Percentiles rank a stretch among this genome's conserved stretches.
Conservation (phyloP, 2,888 invertebrate species). For the Cordilura impudica region DNA sequence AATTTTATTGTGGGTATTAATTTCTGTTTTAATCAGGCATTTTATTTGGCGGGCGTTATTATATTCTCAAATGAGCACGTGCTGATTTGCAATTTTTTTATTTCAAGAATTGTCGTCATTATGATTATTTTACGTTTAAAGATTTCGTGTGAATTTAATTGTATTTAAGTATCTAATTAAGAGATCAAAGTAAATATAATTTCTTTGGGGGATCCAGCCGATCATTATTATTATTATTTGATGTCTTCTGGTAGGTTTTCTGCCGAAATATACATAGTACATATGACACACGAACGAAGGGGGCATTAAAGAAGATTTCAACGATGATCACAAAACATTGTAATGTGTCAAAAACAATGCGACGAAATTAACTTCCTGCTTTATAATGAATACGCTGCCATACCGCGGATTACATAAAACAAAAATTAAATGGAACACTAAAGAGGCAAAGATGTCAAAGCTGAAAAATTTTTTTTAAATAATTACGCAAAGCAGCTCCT, state of each 20-base stretch:
- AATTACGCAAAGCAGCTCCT: no score
- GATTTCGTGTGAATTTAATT: slow-evolving; percentile 75
- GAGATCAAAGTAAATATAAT: slow-evolving; percentile 73
- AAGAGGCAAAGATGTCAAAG: slow-evolving; percentile 15
- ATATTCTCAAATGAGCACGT: slow-evolving; percentile 54
- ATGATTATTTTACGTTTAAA: slow-evolving; percentile 55
- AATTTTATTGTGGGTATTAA: slow-evolving; percentile 48
- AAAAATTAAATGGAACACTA: neutral
- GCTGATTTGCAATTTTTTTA: slow-evolving; percentile 37
- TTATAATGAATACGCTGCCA: neutral
- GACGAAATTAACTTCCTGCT: slow-evolving; percentile 58
- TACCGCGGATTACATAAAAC: no score
- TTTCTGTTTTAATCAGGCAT: slow-evolving; percentile 33
- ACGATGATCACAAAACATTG: slow-evolving; percentile 29
- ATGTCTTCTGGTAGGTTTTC: slow-evolving; percentile 28
- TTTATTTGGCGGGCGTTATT: slow-evolving; percentile 39
- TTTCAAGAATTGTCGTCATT: slow-evolving; percentile 44
- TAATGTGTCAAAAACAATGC: slow-evolving; percentile 48
- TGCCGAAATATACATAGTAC: no score
- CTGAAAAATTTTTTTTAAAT: neutral
- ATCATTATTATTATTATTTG: slow-evolving; percentile 51
- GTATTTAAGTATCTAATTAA: slow-evolving; percentile 74
- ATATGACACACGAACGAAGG: neutral
- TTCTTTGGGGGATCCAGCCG: slow-evolving; percentile 45
- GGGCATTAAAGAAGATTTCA: neutral